Evolutionary conservation across 1,140 invertebrate genomes (phyloP).

Genomic region (Pachypsylla venusta): DNA sequence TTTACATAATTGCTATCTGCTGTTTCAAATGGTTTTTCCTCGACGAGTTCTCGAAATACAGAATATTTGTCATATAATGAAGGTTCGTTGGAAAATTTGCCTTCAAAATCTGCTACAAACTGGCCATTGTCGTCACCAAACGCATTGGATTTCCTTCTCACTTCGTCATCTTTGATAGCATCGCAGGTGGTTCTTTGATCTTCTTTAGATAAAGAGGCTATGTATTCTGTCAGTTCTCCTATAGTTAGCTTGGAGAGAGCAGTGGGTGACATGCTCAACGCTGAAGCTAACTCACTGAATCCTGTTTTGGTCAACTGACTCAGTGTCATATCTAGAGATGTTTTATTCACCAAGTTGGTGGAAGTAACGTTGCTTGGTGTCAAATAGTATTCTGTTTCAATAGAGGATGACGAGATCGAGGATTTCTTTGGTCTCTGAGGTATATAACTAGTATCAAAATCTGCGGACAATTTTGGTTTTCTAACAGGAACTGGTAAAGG

Average conservation of each 20-base stretch:
- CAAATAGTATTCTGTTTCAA: constrained; percentile 46
- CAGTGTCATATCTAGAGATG: constrained; percentile 53
- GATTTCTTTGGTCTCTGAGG: constrained; percentile 32
- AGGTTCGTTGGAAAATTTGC: constrained; percentile 44
- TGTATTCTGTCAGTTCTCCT: constrained; percentile 42
- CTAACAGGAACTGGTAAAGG: constrained; percentile 44
- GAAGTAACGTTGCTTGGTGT: constrained; percentile 25
- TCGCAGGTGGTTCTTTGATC: constrained; percentile 23
- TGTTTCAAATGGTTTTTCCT: constrained; percentile 34
- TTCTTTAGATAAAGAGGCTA: background rate
- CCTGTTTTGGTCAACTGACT: constrained; percentile 65
- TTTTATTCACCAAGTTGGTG: constrained; percentile 16
- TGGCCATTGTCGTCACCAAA: background rate
- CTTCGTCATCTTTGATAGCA: constrained; percentile 23
- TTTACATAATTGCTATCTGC: constrained; percentile 21
- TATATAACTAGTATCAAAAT: constrained; percentile 24
- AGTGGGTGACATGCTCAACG: constrained; percentile 54
- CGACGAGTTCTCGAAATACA: constrained; percentile 63
- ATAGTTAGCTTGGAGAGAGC: constrained; percentile 69
- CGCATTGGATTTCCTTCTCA: constrained; percentile 16
- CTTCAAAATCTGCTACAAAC: constrained; percentile 42
- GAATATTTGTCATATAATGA: constrained; percentile 58
- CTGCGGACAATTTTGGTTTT: constrained; percentile 39
- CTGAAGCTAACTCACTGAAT: constrained; percentile 55
- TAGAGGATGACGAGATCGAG: constrained; percentile 24